Evolutionary conservation across 2,888 invertebrate genomes (phyloP).

Genomic region (Drosophila demipolita): DNA sequence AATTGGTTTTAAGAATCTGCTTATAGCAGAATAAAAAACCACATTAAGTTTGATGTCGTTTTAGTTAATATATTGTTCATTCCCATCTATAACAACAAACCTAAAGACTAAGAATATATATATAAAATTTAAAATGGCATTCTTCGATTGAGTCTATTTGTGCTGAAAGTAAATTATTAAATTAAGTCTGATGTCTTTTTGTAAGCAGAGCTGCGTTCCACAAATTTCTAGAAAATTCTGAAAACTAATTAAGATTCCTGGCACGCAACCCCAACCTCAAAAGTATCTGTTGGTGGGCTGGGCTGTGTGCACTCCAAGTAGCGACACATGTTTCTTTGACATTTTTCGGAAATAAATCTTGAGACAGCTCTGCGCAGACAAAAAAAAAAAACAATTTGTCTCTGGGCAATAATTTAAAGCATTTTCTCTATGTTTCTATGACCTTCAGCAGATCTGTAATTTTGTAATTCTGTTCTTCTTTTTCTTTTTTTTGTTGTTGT

Average conservation of each 20-base stretch:
- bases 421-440: slow-evolving; percentile 52
- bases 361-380: slow-evolving; percentile 12
- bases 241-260: background rate
- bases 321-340: background rate
- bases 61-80: no score
- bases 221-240: background rate
- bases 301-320: background rate
- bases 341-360: slow-evolving; percentile 42
- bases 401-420: slow-evolving; percentile 23
- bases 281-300: background rate
- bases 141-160: background rate
- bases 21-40: no score
- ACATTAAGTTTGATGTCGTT: no score
- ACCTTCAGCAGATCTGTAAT: slow-evolving; percentile 53
- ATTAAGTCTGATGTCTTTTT: background rate
- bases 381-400: slow-evolving; percentile 29
- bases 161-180: background rate
- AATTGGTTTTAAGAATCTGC: no score
- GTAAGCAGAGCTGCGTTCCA: background rate
- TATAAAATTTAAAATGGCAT: no score
- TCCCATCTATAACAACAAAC: no score
- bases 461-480: no score
- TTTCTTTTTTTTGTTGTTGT: slow-evolving; percentile 16
- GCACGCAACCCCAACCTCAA: background rate
- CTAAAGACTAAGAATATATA: no score